Conservation (phyloP, 2,888 invertebrate genomes). For the Eremobia ochroleuca region DNA sequence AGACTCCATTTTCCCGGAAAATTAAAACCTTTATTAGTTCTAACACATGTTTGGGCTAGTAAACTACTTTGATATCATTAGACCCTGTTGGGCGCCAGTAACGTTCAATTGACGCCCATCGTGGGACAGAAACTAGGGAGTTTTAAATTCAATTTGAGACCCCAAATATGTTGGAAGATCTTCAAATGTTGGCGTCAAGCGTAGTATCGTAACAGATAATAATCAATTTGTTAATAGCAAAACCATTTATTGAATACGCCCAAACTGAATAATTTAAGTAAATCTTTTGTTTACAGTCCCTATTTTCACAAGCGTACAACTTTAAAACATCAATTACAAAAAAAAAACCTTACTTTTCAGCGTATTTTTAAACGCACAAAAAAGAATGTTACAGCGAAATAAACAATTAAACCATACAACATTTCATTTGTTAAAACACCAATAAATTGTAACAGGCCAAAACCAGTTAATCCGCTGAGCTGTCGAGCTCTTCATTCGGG, state of each 20-base stretch:
- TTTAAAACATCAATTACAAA: background rate
- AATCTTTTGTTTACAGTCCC: background rate
- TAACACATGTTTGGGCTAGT: slow-evolving; percentile 40
- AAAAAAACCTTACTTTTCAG: background rate
- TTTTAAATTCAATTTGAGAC: slow-evolving; percentile 32
- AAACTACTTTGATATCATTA: slow-evolving; percentile 57
- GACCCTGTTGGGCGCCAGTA: slow-evolving; percentile 48
- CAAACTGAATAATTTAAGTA: background rate
- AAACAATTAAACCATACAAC: slow-evolving; percentile 40
- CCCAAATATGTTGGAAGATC: background rate
- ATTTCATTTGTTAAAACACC: slow-evolving; percentile 55
- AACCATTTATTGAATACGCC: background rate
- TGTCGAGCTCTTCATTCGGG: slow-evolving; percentile 52
- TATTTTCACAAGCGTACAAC: background rate
- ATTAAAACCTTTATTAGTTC: slow-evolving; percentile 34
- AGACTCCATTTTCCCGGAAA: slow-evolving; percentile 29
- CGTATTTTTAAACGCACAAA: slow-evolving; percentile 12
- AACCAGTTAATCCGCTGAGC: slow-evolving; percentile 54
- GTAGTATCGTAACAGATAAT: background rate
- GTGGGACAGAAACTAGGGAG: slow-evolving; percentile 13
- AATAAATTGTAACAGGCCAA: slow-evolving; percentile 58
- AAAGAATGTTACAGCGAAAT: slow-evolving; percentile 21
- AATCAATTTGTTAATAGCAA: background rate
- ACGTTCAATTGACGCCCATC: slow-evolving; percentile 40
- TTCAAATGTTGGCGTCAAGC: background rate